Evolutionary conservation across 2,113 vertebrate genomes (phyloP), one percentile per base, ranked within the genome.

Genomic region (Bubo bubo): DNA sequence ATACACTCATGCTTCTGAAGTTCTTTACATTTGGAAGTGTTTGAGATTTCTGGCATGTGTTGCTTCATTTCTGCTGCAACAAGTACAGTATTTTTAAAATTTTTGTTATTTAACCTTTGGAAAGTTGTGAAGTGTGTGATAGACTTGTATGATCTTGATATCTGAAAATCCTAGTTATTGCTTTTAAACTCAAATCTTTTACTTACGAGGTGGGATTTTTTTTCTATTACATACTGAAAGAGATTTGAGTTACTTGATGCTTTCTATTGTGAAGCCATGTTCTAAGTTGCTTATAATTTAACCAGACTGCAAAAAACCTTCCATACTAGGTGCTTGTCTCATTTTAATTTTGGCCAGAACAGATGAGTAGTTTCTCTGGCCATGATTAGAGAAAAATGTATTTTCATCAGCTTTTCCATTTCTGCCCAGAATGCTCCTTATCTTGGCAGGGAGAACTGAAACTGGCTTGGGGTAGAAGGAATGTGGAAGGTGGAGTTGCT

Each of bases 401-500:
- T 94, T 93, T 91, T 85, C 52, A 21, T 95, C 73, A 93, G 43
- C 43, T 90, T 87, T 96, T 93, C 70, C 15, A 6, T 72, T 93
- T 95, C 66, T 88, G 32, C 49, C 49, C 85, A 72, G 66, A 93
- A 67, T 67, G 28, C 26, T 87, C 68, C n/a, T 45, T 91, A 24
- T 53, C 32, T 91, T 93, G 79, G 22, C 86, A 83, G 21, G 32
- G 13, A 76, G 19, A 89, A 62, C 17, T 86, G 41, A 62, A 84
- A 49, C n/a, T 85, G 77, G 15, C 34, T 68, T 52, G 13, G 28
- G 34, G 16, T 11, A 64, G 64, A 67, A 81, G 41, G 68, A 81
- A 75, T 68, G 12, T 79, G 23, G 37, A 81, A 97, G 56, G 53
- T 74, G 43, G 32, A 79, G n/a, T 84, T 85, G 41, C 19, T 90